phyloP scores from a whole-genome alignment of 2,888 invertebrate genomes.

The Apotomis capreana region DNA sequence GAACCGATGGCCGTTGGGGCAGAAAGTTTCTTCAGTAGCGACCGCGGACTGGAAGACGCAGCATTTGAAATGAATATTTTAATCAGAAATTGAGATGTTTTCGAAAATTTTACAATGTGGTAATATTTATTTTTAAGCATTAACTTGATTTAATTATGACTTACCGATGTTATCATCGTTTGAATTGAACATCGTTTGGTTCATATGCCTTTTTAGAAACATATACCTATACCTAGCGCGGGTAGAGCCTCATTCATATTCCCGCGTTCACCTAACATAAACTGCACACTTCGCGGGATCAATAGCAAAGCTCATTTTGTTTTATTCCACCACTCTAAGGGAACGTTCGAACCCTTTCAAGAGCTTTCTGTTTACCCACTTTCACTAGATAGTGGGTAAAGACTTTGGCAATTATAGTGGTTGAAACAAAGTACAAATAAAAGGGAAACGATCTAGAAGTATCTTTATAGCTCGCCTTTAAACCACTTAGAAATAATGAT shows the following conservation, averaged over 20 bases:
- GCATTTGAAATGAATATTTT: no score
- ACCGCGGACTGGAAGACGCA: no score
- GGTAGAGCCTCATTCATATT: constrained; percentile 56
- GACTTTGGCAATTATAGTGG: constrained; percentile 61
- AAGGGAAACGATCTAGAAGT: constrained; percentile 22
- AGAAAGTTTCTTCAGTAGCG: no score
- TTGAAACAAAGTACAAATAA: constrained; percentile 56
- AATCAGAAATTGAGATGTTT: no score
- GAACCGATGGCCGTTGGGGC: no score
- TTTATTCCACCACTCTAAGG: constrained; percentile 70
- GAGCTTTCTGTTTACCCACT: constrained; percentile 66
- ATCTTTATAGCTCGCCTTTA: constrained; percentile 24
- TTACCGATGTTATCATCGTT: neutral
- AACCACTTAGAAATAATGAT: constrained; percentile 36
- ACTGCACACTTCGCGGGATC: constrained; percentile 67
- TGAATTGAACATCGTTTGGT: neutral
- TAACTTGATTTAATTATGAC: no score
- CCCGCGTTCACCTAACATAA: constrained; percentile 62
- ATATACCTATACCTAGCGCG: neutral
- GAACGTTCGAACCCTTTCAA: constrained; percentile 73
- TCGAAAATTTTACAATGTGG: no score
- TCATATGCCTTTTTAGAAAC: neutral
- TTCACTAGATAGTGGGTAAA: constrained; percentile 56
- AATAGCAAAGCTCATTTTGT: constrained; percentile 76
- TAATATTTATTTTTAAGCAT: no score